Percentiles rank a stretch among this genome's conserved stretches.
Conservation (phyloP, 2,113 vertebrate species). For the Oryzias melastigma region DNA sequence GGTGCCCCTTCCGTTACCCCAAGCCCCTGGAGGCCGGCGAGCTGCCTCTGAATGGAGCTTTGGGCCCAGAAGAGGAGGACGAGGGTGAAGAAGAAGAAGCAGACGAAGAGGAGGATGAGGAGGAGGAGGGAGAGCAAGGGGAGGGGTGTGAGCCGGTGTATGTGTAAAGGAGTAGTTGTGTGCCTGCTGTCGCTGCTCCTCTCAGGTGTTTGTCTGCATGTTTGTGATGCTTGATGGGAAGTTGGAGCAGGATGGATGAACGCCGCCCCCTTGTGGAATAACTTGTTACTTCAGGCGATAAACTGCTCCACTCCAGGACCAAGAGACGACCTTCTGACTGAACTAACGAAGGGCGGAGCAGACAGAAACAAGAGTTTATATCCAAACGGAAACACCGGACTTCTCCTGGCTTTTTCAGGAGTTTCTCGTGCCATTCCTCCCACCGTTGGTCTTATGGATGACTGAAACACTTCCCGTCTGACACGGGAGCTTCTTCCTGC, state of each 20-base stretch:
- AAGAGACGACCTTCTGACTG: conserved; percentile 43
- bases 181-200: conserved; percentile 18
- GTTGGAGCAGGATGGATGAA: conserved; percentile 38
- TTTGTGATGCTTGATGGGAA: conserved; percentile 16
- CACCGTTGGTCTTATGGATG: conserved; percentile 52
- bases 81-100: conserved; percentile 52
- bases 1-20: conserved; percentile 93
- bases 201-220: conserved; percentile 21
- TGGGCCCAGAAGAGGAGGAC: conserved; percentile 48
- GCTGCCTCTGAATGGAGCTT: conserved; percentile 27
- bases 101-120: conserved; percentile 61
- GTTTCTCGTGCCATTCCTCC: conserved; percentile 62
- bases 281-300: conserved; percentile 19
- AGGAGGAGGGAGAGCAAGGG: conserved; percentile 76
- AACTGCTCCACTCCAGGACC: conserved; percentile 68
- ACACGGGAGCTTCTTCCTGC: conserved; percentile 37
- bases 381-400: conserved; percentile 1
- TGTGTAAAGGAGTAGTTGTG: conserved; percentile 76
- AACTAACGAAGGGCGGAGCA: conserved; percentile 1
- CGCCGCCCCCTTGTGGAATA: conserved; percentile 50
- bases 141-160: conserved; percentile 94
- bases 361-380: not conserved
- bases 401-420: conserved; percentile 3
- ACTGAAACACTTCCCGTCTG: conserved; percentile 34
- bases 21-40: conserved; percentile 81